A percentile compares a stretch with the other conserved stretches of the same genome.
Conservation (phyloP, 2,113 vertebrate genomes). For the Sylvilagus bachmani region DNA sequence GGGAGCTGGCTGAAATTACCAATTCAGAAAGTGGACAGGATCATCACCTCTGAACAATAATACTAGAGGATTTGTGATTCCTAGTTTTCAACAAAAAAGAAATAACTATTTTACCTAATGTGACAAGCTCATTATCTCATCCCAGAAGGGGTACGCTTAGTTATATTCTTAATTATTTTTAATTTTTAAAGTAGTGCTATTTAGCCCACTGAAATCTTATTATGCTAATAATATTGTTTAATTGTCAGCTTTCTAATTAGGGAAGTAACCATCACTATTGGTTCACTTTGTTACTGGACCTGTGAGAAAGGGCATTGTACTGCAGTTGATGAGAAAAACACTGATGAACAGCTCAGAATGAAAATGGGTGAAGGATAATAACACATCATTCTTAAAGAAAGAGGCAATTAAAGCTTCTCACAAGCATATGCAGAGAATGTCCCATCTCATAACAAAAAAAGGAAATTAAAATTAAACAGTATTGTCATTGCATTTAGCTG, state of each 20-base stretch:
- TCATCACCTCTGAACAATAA: background rate
- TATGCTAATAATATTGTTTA: background rate
- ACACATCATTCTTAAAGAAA: background rate
- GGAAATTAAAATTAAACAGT: background rate
- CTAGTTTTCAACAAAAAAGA: background rate
- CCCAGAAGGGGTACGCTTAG: background rate
- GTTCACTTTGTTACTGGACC: background rate
- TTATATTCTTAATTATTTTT: background rate
- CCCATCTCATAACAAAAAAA: background rate
- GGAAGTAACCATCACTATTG: background rate
- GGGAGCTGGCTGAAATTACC: background rate
- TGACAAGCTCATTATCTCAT: background rate
- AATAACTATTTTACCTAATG: background rate
- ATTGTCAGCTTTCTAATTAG: background rate
- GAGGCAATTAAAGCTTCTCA: background rate
- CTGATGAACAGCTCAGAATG: background rate
- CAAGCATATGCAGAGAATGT: background rate
- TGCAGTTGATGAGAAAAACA: background rate
- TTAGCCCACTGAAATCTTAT: background rate
- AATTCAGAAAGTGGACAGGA: background rate
- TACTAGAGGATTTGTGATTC: background rate
- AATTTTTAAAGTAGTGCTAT: background rate
- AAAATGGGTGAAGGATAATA: background rate
- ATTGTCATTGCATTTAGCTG: background rate
- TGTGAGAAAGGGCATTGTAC: background rate